Base-by-base conservation (phyloP, 2,888 invertebrate genomes). In the Lydus trimaculatus region DNA sequence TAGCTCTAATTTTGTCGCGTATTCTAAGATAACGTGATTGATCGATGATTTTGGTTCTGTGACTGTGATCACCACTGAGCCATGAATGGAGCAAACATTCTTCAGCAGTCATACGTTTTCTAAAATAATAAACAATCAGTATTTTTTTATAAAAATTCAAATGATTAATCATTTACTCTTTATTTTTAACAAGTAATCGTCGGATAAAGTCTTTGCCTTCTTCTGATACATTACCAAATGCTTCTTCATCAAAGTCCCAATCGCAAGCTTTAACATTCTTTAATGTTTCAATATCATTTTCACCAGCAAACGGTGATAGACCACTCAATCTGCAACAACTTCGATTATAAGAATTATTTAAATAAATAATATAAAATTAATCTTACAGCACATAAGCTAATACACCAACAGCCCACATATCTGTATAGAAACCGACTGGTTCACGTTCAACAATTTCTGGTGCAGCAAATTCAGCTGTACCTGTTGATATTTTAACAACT, bases 341-440 rank as follows among this genome's bases (percentile, higher is more conserved):
- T 63, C 58, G 9, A 56, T 56, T 56, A 63, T 15, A 66, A 58
- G 59, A 67, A 64, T 63, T 58, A 61, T 39, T 59, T 63, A 63
- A 23, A 68, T n/a, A 48, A 25, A 63, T n/a, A 36, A n/a, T 1
- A 33, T 33, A 58, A 23, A 61, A 66, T 56, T 61, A 56, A 79
- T 92, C 96, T 94, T 87, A 97, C 93, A 99, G 88, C 52, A 99
- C 98, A 84, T 99, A 99, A 17, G 96, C 92, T n/a, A 99, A 89
- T 1, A 99, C 99, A 81, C 99, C 99, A 36, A 98, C 94, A 39
- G 99, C 98, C 99, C 99, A 99, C 99, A 99, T 99, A 84, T 99
- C 99, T 0, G 99, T 99, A 87, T 99, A 99, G 89, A 99, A 99
- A 65, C 99, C 99, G 71, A 99, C 99, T 0, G 99, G 97, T 85